phyloP scores from a whole-genome alignment of 2,888 invertebrate genomes.

The Idaea aversata region DNA sequence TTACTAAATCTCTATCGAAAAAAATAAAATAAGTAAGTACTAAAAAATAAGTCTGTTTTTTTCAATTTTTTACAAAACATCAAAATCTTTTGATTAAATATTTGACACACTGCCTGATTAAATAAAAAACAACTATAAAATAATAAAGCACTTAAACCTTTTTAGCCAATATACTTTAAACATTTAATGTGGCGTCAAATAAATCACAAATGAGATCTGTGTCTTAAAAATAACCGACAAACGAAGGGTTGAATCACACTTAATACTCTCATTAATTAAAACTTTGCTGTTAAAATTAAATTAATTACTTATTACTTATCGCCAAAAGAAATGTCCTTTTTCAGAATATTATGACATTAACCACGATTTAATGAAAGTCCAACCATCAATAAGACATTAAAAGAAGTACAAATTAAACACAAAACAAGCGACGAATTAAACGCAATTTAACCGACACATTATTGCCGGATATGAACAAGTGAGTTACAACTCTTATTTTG shows the following conservation, averaged over 20 bases:
- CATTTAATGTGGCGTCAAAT: conserved; percentile 1
- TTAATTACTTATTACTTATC: neutral
- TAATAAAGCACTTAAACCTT: too few species aligned
- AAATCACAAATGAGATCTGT: neutral
- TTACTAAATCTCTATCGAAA: too few species aligned
- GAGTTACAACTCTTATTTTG: conserved; percentile 34
- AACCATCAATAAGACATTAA: neutral
- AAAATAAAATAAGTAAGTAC: too few species aligned
- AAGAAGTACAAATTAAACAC: neutral
- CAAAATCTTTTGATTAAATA: too few species aligned
- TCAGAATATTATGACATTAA: neutral
- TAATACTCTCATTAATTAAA: neutral
- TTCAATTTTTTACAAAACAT: too few species aligned
- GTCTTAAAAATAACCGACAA: neutral
- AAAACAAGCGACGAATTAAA: conserved; percentile 23
- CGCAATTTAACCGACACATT: conserved; percentile 22
- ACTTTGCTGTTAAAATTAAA: neutral
- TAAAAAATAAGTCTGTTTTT: too few species aligned
- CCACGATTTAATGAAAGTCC: neutral
- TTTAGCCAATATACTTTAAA: too few species aligned
- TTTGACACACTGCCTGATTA: too few species aligned
- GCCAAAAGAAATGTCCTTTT: neutral
- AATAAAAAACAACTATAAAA: too few species aligned
- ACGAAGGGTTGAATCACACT: neutral
- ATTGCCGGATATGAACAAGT: conserved; percentile 32